These are phyloP conservation scores for Nesogale talazaci DNA, from an alignment of 2,113 vertebrate species.

Conservation along the genomic window DNA sequence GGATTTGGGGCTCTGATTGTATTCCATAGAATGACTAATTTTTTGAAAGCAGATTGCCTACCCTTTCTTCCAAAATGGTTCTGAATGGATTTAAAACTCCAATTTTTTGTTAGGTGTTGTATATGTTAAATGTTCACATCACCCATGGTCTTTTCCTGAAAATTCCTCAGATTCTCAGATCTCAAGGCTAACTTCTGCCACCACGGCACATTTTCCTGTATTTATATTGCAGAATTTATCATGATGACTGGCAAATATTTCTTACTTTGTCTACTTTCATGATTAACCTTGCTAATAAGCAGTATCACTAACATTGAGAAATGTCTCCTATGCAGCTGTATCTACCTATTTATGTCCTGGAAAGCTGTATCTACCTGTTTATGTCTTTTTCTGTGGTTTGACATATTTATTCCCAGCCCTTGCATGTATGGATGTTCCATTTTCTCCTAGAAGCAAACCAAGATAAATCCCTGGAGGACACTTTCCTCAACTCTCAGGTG, in stretches of 20 bases:
- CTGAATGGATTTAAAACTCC: neutral
- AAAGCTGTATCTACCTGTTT: neutral
- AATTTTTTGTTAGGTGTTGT: neutral
- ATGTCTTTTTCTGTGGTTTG: neutral
- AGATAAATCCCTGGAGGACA: neutral
- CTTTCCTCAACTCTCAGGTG: neutral
- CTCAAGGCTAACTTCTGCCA: neutral
- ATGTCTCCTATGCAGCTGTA: neutral
- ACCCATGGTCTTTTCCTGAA: neutral
- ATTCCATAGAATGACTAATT: neutral
- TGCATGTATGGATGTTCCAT: neutral
- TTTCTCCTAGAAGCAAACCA: neutral
- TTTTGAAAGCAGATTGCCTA: neutral
- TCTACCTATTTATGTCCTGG: neutral
- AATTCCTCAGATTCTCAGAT: neutral
- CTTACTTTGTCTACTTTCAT: neutral
- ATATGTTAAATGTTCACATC: neutral
- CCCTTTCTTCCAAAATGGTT: neutral
- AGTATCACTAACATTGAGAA: neutral
- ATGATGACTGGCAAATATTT: neutral
- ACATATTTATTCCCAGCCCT: neutral
- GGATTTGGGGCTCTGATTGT: too few relatives aligned
- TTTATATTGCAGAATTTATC: neutral
- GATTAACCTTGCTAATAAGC: neutral
- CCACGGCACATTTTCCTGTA: neutral